These are phyloP conservation scores for Cirrhinus mrigala DNA, from an alignment of 2,797 vertebrate genomes.

Conservation along the genomic window DNA sequence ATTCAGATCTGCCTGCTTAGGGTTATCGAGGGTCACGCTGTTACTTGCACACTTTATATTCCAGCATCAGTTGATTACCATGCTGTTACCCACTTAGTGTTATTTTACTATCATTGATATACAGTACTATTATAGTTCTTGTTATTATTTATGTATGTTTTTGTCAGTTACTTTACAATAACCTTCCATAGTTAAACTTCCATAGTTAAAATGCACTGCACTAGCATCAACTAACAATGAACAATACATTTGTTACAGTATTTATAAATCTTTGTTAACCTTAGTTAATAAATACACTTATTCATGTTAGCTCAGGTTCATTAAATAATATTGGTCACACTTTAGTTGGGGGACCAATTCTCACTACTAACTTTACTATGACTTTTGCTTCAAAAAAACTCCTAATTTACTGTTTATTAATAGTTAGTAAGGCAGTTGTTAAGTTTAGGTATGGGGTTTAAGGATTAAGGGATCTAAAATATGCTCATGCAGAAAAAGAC, in stretches of 20 bases:
- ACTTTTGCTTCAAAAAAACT: background rate
- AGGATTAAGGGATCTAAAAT: no score
- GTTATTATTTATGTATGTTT: background rate
- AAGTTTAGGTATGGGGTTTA: no score
- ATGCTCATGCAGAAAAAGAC: no score
- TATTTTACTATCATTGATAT: background rate
- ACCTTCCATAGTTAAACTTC: background rate
- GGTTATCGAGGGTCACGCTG: background rate
- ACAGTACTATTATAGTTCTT: background rate
- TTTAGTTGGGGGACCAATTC: background rate
- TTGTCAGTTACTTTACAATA: background rate
- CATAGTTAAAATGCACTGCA: background rate
- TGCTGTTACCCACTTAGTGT: background rate
- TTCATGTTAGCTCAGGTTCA: background rate
- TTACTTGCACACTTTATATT: background rate
- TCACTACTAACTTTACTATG: background rate
- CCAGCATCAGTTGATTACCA: background rate
- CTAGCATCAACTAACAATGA: background rate
- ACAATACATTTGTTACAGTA: background rate
- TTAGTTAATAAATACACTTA: background rate
- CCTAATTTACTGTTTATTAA: no score
- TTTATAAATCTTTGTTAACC: background rate
- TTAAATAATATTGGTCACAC: background rate
- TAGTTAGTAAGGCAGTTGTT: no score
- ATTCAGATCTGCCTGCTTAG: background rate